These are phyloP conservation scores for Rhagoletis zephyria DNA, from an alignment of 1,140 invertebrate species.

Conservation along the genomic window DNA sequence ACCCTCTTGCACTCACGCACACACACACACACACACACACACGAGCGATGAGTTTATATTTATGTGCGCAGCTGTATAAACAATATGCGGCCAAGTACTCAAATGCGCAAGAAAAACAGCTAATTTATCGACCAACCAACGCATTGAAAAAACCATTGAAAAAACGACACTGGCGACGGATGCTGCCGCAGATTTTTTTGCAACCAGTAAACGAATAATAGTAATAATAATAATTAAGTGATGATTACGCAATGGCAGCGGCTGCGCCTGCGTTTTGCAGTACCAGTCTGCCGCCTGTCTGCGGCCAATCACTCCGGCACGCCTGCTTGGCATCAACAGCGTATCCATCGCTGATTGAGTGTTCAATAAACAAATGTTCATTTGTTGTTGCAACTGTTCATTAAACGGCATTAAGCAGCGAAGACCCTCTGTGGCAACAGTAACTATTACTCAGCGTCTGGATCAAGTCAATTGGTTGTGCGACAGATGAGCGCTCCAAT, in stretches of 20 bases:
- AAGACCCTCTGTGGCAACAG: not conserved
- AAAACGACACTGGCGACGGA: not conserved
- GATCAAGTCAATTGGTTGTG: conserved; percentile 6
- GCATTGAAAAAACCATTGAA: not conserved
- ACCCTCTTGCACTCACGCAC: not conserved
- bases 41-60: not conserved
- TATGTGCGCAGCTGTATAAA: not conserved
- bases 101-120: not conserved
- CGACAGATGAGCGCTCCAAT: not conserved
- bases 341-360: not conserved
- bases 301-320: conserved; percentile 19
- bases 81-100: not conserved
- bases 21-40: not conserved
- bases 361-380: conserved; percentile 27
- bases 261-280: conserved; percentile 25
- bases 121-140: conserved; percentile 7
- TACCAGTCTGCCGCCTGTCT: not conserved
- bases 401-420: not conserved
- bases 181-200: not conserved
- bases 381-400: conserved; percentile 35
- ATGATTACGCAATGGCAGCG: not conserved
- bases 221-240: conserved; percentile 26
- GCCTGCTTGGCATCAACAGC: not conserved
- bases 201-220: not conserved
- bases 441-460: not conserved